These are phyloP conservation scores for Heliocidaris erythrogramma DNA, from an alignment of 35 echinoderm and acorn worm species.

Conservation along the genomic window DNA sequence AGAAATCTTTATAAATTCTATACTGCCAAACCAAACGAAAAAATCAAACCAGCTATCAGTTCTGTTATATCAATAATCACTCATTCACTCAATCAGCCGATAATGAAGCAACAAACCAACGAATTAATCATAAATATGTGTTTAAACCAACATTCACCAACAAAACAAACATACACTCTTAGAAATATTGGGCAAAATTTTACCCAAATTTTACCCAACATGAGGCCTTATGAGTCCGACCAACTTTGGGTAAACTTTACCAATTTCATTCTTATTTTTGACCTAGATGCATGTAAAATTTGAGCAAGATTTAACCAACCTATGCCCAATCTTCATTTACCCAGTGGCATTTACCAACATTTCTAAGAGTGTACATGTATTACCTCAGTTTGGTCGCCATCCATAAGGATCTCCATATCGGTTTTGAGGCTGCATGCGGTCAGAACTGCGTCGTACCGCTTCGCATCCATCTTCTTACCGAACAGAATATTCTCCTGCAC, in stretches of 20 bases:
- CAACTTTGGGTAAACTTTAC: too few relatives aligned
- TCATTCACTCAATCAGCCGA: background rate
- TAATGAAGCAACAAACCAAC: background rate
- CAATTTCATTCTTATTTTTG: too few relatives aligned
- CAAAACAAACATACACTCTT: too few relatives aligned
- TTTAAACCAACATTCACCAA: background rate
- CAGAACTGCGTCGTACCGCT: slow-evolving; percentile 68
- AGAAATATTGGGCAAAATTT: too few relatives aligned
- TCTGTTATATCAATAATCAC: background rate
- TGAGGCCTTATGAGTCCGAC: too few relatives aligned
- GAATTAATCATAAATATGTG: background rate
- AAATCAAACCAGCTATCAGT: too few relatives aligned
- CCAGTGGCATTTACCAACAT: too few relatives aligned
- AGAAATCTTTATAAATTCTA: background rate
- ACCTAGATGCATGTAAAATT: too few relatives aligned
- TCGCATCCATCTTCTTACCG: slow-evolving; percentile 69
- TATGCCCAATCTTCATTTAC: too few relatives aligned
- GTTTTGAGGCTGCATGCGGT: slow-evolving; percentile 64
- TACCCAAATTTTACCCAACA: too few relatives aligned
- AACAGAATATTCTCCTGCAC: slow-evolving; percentile 88
- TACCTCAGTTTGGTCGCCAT: slow-evolving; percentile 92
- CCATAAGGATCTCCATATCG: slow-evolving; percentile 78
- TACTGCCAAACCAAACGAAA: background rate
- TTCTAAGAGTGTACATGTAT: too few relatives aligned
- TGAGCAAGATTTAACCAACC: too few relatives aligned